phyloP scores from a whole-genome alignment of 2,113 vertebrate genomes.

The Phalacrocorax pelagicus region DNA sequence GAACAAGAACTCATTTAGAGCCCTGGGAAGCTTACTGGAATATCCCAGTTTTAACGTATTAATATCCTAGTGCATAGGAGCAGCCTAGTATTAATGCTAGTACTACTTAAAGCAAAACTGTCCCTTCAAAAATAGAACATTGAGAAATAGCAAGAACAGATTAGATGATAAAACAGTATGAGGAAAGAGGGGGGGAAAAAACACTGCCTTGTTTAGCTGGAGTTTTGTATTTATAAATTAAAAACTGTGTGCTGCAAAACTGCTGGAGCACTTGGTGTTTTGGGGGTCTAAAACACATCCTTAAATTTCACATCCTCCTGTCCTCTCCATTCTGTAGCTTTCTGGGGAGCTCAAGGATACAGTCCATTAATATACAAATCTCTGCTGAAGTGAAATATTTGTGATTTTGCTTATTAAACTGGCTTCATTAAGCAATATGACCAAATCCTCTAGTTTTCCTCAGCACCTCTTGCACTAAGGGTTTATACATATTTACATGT shows the following conservation, averaged over 20 bases:
- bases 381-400: background rate
- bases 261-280: background rate
- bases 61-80: background rate
- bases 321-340: background rate
- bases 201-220: background rate
- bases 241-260: background rate
- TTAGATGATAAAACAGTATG: background rate
- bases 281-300: background rate
- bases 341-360: background rate
- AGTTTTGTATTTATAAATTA: background rate
- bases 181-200: fast-evolving
- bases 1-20: background rate
- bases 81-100: background rate
- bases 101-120: background rate
- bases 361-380: background rate
- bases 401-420: background rate
- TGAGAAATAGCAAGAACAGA: background rate
- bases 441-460: background rate
- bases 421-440: background rate
- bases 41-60: background rate
- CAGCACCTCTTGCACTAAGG: background rate
- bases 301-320: background rate
- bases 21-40: background rate
- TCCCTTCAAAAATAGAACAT: background rate
- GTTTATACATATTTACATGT: background rate